Percentiles rank a stretch among this genome's conserved stretches.
These are phyloP conservation scores for Hydrozoanthus gracilis DNA, from an alignment of 92 coral and sea anemone genomes.

Conservation along the genomic window DNA sequence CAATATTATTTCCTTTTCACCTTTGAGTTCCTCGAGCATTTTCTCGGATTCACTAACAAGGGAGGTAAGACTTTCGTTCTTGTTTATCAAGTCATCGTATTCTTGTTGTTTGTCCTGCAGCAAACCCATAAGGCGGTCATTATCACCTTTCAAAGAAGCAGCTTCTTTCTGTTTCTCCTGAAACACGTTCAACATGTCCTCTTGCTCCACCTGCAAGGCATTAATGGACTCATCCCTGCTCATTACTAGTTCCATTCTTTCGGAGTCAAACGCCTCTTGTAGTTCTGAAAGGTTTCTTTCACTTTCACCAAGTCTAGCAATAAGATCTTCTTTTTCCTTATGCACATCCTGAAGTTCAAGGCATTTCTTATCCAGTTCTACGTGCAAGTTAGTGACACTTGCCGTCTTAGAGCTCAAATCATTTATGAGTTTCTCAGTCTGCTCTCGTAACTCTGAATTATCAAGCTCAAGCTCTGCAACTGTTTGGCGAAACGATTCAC, in stretches of 20 bases:
- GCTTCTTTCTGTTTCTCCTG: constrained; percentile 82
- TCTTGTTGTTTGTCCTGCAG: constrained; percentile 73
- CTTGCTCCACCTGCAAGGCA: constrained; percentile 75
- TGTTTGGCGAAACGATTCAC: constrained; percentile 51
- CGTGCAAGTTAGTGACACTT: constrained; percentile 54
- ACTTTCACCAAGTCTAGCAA: constrained; percentile 79
- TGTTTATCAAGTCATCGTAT: constrained; percentile 57
- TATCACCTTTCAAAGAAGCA: constrained; percentile 50
- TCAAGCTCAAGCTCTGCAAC: constrained; percentile 73
- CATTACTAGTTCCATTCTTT: constrained; percentile 68
- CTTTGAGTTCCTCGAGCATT: constrained; percentile 59
- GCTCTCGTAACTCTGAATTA: constrained; percentile 76
- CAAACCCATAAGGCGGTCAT: constrained; percentile 71
- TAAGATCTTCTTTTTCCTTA: constrained; percentile 63
- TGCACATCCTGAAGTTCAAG: constrained; percentile 61
- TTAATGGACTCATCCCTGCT: constrained; percentile 68
- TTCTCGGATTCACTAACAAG: constrained; percentile 59
- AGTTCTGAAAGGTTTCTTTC: constrained; percentile 83
- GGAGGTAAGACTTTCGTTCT: constrained; percentile 54
- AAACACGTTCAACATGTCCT: constrained; percentile 68
- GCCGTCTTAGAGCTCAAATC: constrained; percentile 72
- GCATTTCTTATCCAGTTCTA: constrained; percentile 66
- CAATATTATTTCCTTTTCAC: constrained; percentile 66
- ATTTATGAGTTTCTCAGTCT: constrained; percentile 70
- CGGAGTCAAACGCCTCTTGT: constrained; percentile 84